These are phyloP conservation scores for Acronicta alni DNA, from an alignment of 2,888 invertebrate species.

Conservation along the genomic window DNA sequence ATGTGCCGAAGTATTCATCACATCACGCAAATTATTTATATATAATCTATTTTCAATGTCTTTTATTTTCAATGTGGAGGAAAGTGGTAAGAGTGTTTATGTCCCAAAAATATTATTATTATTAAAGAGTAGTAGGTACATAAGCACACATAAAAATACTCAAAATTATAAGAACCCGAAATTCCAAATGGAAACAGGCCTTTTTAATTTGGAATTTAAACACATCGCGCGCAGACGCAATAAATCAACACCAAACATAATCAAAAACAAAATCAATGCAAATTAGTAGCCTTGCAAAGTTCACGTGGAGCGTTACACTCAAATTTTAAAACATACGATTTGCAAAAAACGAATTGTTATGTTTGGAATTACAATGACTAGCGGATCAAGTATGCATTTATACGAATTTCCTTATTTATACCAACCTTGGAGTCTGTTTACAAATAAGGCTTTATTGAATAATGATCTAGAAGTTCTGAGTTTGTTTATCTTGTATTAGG, in stretches of 20 bases:
- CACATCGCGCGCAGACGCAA: too few relatives aligned
- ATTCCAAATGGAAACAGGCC: too few relatives aligned
- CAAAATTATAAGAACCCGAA: too few relatives aligned
- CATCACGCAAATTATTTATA: too few relatives aligned
- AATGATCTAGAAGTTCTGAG: constrained; percentile 13
- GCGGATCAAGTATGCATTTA: constrained; percentile 24
- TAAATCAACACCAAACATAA: too few relatives aligned
- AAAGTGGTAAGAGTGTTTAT: too few relatives aligned
- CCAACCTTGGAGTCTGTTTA: constrained; percentile 27
- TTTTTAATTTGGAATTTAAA: too few relatives aligned
- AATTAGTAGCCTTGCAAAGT: constrained; percentile 17
- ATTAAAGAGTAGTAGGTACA: too few relatives aligned
- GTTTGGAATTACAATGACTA: constrained; percentile 30
- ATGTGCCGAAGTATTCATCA: background rate
- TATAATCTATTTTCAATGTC: too few relatives aligned
- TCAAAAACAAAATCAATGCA: constrained; percentile 3
- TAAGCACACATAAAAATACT: too few relatives aligned
- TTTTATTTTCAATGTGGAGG: too few relatives aligned
- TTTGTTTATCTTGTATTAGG: constrained; percentile 11
- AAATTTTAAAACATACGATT: constrained; percentile 26
- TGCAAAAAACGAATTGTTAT: constrained; percentile 5
- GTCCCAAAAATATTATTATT: too few relatives aligned
- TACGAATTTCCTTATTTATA: constrained; percentile 42
- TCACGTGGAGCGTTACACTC: constrained; percentile 10
- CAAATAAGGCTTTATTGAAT: constrained; percentile 40